These are phyloP conservation scores for Nannospalax galili DNA, from an alignment of 2,113 vertebrate species.

Conservation along the genomic window DNA sequence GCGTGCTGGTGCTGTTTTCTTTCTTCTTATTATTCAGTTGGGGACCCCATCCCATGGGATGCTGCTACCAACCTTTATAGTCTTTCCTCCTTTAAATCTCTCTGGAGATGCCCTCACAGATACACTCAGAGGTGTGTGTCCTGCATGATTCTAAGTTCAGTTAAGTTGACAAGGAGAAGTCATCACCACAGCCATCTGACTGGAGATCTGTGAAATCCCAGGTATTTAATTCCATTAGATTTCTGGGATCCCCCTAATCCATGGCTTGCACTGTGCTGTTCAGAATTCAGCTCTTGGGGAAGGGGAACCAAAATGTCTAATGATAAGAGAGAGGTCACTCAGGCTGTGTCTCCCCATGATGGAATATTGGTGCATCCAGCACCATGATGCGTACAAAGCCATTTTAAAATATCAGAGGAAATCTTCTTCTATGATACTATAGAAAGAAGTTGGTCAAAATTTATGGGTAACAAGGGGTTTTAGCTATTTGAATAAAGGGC, in stretches of 20 bases:
- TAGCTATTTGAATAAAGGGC: conserved; percentile 12
- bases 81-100: background rate
- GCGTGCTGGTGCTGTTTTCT: accelerated
- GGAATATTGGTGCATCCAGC: background rate
- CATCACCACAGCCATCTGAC: background rate
- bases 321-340: background rate
- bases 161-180: background rate
- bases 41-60: background rate
- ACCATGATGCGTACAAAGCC: background rate
- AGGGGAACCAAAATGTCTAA: background rate
- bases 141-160: background rate
- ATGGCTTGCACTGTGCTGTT: background rate
- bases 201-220: background rate
- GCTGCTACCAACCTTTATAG: background rate
- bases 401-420: background rate
- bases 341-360: background rate
- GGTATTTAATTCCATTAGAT: background rate
- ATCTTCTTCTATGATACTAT: background rate
- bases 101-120: background rate
- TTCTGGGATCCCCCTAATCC: background rate
- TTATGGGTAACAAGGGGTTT: background rate
- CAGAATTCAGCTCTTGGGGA: background rate
- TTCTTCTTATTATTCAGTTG: background rate
- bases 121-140: background rate
- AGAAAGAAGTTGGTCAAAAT: background rate